Conservation (phyloP, 1,140 invertebrate genomes). For the Bombus superbus region DNA sequence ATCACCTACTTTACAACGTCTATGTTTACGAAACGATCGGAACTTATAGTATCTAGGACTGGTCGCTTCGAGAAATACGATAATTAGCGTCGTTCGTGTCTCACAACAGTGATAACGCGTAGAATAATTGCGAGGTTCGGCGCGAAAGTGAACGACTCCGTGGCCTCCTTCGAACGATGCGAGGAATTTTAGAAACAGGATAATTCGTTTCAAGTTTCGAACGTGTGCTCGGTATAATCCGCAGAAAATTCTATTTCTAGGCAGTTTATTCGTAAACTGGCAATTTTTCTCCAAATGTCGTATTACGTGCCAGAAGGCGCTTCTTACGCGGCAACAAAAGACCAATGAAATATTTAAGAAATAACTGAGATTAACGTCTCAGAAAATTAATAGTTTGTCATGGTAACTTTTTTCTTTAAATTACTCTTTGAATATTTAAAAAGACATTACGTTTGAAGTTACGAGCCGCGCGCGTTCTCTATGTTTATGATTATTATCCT, state of each 20-base stretch:
- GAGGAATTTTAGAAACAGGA: not conserved
- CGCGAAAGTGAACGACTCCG: not conserved
- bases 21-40: constrained; percentile 16
- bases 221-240: no score
- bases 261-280: not conserved
- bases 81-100: not conserved
- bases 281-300: no score
- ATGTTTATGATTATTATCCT: not conserved
- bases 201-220: no score
- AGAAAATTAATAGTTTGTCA: no score
- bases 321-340: no score
- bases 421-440: not conserved
- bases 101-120: constrained; percentile 13
- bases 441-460: not conserved
- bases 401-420: no score
- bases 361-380: not conserved
- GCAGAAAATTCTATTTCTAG: not conserved
- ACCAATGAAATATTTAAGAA: no score
- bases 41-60: not conserved
- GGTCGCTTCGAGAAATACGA: constrained; percentile 4
- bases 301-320: no score
- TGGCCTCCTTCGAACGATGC: not conserved
- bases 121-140: constrained; percentile 10
- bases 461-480: not conserved
- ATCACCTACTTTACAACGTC: constrained; percentile 7